Evolutionary conservation across 1,140 invertebrate genomes (phyloP).

Genomic region (Drosophila nikananu): DNA sequence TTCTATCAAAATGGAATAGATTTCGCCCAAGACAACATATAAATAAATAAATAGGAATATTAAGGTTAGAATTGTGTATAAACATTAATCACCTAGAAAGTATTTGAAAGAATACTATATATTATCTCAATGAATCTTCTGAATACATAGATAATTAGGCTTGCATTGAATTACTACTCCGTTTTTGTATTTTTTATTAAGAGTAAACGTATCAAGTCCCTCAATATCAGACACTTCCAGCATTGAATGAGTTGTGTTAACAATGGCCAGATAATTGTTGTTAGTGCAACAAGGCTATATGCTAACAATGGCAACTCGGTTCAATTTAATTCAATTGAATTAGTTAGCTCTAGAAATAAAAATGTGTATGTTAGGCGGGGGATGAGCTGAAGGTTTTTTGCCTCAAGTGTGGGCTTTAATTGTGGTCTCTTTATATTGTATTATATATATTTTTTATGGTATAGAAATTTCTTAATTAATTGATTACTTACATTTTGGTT

Average conservation of each 20-base stretch:
- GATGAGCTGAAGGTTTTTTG: conserved; percentile 8
- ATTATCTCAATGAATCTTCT: not conserved
- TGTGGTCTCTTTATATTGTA: not conserved
- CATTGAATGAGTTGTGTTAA: conserved; percentile 27
- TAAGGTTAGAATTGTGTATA: not conserved
- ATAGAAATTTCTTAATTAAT: not conserved
- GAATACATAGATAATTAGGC: not conserved
- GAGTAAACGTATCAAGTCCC: not conserved
- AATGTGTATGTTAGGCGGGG: not conserved
- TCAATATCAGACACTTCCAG: conserved; percentile 16
- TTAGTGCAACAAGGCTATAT: conserved; percentile 18
- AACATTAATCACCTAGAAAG: not conserved
- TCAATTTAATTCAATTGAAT: conserved; percentile 15
- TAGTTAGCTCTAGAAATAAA: conserved; percentile 22
- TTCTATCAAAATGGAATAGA: not conserved
- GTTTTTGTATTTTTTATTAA: not conserved
- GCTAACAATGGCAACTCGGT: conserved; percentile 5
- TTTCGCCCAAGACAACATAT: not conserved
- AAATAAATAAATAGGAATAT: not conserved
- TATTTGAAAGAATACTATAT: not conserved
- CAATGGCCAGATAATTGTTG: conserved; percentile 32
- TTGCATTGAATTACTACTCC: not conserved
- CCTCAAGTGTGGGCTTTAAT: not conserved
- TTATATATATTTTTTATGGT: not conserved
- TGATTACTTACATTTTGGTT: not conserved